Conservation (phyloP, 2,113 vertebrate genomes). For the Oncorhynchus clarkii region DNA sequence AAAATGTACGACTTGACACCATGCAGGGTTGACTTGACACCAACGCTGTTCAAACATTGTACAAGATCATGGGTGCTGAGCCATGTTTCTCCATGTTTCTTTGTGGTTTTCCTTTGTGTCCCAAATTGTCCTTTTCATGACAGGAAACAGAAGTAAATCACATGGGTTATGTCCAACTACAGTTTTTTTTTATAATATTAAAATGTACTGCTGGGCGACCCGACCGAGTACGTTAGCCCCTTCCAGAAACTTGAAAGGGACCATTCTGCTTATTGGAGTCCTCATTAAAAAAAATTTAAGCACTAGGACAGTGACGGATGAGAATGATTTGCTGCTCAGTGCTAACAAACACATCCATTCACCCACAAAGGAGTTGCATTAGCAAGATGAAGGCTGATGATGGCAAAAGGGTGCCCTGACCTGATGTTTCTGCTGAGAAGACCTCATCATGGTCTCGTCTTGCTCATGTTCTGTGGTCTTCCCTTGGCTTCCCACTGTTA, state of each 20-base stretch:
- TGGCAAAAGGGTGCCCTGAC: background rate
- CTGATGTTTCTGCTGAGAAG: no score
- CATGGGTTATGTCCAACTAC: background rate
- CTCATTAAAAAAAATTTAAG: no score
- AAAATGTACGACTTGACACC: background rate
- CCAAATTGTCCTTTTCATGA: background rate
- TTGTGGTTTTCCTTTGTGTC: background rate
- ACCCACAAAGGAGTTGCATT: background rate
- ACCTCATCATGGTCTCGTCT: no score
- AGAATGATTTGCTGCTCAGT: no score
- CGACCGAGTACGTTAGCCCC: background rate
- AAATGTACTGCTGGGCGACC: background rate
- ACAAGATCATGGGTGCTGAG: background rate
- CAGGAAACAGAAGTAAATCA: constrained; percentile 1
- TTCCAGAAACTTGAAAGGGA: constrained; percentile 14
- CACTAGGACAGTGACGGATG: no score
- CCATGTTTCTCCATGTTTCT: background rate
- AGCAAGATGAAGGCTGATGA: constrained; percentile 20
- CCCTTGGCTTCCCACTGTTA: no score
- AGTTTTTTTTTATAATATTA: background rate
- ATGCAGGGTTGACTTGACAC: no score
- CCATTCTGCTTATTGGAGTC: no score
- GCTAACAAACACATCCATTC: background rate
- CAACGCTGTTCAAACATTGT: background rate
- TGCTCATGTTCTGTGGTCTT: no score